These are phyloP conservation scores for Leucopsar rothschildi DNA, from an alignment of 2,113 vertebrate species.

Conservation along the genomic window DNA sequence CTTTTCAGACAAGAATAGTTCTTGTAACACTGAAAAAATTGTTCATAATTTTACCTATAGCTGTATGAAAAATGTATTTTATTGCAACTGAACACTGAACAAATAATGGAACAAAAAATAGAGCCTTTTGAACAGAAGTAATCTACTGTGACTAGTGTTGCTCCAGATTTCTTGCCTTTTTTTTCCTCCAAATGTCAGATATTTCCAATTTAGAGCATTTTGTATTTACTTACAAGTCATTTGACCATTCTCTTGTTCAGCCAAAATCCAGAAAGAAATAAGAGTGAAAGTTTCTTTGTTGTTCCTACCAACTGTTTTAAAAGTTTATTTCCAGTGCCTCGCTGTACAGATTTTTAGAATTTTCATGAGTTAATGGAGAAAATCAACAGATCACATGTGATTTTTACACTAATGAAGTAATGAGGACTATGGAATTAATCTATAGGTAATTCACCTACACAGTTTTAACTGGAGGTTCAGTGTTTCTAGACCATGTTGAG, in stretches of 20 bases:
- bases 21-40: not conserved
- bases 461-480: not conserved
- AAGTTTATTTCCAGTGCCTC: not conserved
- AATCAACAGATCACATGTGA: not conserved
- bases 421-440: not conserved
- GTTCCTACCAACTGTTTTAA: not conserved
- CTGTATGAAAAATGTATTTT: not conserved
- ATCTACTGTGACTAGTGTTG: not conserved
- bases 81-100: not conserved
- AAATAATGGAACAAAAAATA: not conserved
- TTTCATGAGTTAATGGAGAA: not conserved
- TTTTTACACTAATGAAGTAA: not conserved
- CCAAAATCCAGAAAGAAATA: not conserved
- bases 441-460: not conserved
- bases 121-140: not conserved
- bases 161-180: not conserved
- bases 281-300: not conserved
- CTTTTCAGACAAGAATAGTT: not conserved
- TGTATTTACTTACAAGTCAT: not conserved
- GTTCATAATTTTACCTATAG: not conserved
- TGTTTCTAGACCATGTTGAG: not conserved
- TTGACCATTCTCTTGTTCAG: not conserved
- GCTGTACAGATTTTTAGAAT: not conserved
- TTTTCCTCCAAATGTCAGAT: not conserved
- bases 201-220: not conserved